Conservation (phyloP, 2,888 invertebrate species). For the Sminthurinus aureus region DNA sequence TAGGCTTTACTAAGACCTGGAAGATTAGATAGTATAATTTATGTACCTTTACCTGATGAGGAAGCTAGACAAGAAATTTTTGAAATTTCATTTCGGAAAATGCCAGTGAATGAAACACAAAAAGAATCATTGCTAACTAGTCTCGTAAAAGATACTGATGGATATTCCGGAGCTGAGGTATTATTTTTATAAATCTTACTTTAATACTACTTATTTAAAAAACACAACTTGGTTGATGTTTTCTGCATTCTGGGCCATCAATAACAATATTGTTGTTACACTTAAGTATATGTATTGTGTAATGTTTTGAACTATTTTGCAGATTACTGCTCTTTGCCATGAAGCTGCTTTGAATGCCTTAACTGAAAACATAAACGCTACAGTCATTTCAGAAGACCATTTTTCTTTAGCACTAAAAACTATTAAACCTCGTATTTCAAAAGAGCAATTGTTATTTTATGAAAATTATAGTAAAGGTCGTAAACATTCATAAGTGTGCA, state of each 20-base stretch:
- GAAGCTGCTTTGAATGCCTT: conserved; percentile 89
- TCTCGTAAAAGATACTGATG: conserved; percentile 75
- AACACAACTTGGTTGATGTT: neutral
- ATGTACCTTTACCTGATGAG: conserved; percentile 88
- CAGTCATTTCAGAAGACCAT: conserved; percentile 72
- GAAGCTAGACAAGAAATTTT: conserved; percentile 83
- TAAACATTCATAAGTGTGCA: too few species aligned
- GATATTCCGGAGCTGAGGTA: conserved; percentile 94
- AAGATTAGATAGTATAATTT: conserved; percentile 87
- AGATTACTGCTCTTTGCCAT: conserved; percentile 80
- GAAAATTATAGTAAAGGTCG: conserved; percentile 66
- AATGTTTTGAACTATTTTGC: conserved; percentile 40
- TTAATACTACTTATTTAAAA: neutral
- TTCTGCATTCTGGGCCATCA: neutral
- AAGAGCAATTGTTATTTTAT: conserved; percentile 76
- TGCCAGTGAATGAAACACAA: conserved; percentile 69
- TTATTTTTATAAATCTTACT: conserved; percentile 8
- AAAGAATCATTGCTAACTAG: conserved; percentile 71
- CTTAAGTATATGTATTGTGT: neutral
- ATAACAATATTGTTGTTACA: too few species aligned
- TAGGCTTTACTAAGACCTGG: conserved; percentile 89
- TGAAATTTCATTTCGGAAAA: conserved; percentile 75
- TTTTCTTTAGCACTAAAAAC: conserved; percentile 76
- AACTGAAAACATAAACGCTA: conserved; percentile 75
- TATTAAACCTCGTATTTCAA: conserved; percentile 79